Evolutionary conservation across 2,888 invertebrate species (phyloP).

Genomic region (Andrena bucephala): DNA sequence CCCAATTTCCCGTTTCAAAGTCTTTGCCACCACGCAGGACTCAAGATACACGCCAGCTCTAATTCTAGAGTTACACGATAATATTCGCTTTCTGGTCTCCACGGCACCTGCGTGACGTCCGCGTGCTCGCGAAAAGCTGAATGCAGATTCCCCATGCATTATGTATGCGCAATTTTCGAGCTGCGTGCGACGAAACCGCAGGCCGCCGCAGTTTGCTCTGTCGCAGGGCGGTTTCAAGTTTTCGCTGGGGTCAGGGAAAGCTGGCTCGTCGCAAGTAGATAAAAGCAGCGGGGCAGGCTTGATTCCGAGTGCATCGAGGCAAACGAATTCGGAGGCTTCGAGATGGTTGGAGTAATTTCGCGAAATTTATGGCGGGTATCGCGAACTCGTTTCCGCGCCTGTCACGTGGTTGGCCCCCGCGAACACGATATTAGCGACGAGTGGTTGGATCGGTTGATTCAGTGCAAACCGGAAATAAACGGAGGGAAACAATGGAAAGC

Average conservation of each 20-base stretch:
- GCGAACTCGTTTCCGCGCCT: slow-evolving; percentile 8
- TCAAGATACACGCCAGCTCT: not conserved
- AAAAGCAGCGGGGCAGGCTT: not conserved
- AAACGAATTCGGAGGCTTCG: not conserved
- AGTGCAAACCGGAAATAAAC: not conserved
- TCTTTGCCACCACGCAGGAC: not conserved
- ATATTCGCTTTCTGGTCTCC: slow-evolving; percentile 11
- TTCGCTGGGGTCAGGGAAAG: not conserved
- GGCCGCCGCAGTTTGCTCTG: not conserved
- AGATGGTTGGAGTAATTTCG: not conserved
- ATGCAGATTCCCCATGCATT: slow-evolving; percentile 37
- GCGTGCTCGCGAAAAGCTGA: slow-evolving; percentile 15
- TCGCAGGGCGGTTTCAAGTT: not conserved
- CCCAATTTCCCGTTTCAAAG: no score
- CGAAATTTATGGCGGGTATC: not conserved
- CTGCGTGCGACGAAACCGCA: slow-evolving; percentile 5
- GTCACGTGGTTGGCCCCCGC: not conserved
- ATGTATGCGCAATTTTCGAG: slow-evolving; percentile 34
- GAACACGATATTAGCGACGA: not conserved
- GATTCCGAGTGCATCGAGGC: not conserved
- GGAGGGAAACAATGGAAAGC: not conserved
- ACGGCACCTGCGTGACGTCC: not conserved
- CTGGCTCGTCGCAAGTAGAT: no score
- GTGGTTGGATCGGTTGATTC: not conserved
- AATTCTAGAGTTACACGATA: not conserved